Evolutionary conservation across 2,113 vertebrate genomes (phyloP).

Genomic region (Aptenodytes forsteri): DNA sequence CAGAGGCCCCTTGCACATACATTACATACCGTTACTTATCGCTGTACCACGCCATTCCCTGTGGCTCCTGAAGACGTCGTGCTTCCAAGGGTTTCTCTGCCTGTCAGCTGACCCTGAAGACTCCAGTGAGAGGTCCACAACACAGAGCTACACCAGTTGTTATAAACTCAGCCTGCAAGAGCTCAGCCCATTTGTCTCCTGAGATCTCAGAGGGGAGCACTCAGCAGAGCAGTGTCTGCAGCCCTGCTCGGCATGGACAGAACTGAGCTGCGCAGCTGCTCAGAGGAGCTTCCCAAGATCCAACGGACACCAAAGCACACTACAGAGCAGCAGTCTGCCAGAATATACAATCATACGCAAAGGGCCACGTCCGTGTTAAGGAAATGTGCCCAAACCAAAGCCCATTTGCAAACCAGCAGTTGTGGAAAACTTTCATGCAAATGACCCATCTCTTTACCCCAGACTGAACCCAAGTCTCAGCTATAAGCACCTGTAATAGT

Average conservation of each 20-base stretch:
- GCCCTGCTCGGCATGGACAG: neutral
- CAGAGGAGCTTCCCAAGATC: neutral
- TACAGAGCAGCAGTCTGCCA: neutral
- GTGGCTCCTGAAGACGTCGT: accelerated
- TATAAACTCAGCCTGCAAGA: neutral
- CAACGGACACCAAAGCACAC: neutral
- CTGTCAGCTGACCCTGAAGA: neutral
- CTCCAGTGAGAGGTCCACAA: neutral
- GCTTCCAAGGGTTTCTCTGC: neutral
- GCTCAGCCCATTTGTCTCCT: neutral
- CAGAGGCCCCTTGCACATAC: neutral
- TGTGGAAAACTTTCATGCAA: accelerated
- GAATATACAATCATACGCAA: neutral
- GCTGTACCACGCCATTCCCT: neutral
- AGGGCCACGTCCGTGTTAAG: neutral
- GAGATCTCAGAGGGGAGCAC: neutral
- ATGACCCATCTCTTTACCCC: neutral
- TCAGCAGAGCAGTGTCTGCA: neutral
- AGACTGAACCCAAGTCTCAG: neutral
- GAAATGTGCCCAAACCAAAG: neutral
- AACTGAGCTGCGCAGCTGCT: neutral
- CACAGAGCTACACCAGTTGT: neutral
- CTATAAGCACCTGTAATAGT: neutral
- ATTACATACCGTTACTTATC: neutral
- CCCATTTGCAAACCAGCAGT: neutral